These are phyloP conservation scores for Drosophila meridiana DNA, from an alignment of 2,888 invertebrate species.

Conservation along the genomic window DNA sequence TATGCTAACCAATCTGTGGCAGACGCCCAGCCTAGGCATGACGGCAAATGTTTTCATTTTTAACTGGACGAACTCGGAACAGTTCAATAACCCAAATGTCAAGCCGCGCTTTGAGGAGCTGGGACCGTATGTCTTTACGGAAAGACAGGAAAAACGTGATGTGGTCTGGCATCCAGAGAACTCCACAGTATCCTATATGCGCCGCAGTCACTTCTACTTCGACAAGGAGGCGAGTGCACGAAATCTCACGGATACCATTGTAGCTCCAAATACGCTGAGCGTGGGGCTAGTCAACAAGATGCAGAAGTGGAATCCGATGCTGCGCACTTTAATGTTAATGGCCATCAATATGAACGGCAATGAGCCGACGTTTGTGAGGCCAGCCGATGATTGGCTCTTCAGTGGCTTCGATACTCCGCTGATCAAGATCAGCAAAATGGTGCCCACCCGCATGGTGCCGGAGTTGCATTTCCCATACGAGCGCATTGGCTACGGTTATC, in stretches of 20 bases:
- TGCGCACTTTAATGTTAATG: slow-evolving; percentile 85
- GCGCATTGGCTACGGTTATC: slow-evolving; percentile 94
- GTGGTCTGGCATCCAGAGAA: slow-evolving; percentile 90
- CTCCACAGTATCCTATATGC: slow-evolving; percentile 90
- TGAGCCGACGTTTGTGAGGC: slow-evolving; percentile 87
- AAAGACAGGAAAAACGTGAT: slow-evolving; percentile 89
- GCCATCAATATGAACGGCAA: slow-evolving; percentile 87
- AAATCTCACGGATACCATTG: slow-evolving; percentile 58
- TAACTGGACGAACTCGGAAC: slow-evolving; percentile 92
- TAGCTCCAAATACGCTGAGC: slow-evolving; percentile 66
- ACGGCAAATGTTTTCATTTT: slow-evolving; percentile 89
- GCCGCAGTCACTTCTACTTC: slow-evolving; percentile 89
- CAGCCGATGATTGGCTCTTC: slow-evolving; percentile 90
- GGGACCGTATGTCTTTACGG: slow-evolving; percentile 89
- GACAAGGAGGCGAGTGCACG: slow-evolving; percentile 59
- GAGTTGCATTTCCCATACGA: slow-evolving; percentile 88
- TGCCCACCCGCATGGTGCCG: slow-evolving; percentile 86
- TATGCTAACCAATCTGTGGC: slow-evolving; percentile 86
- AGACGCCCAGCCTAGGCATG: slow-evolving; percentile 87
- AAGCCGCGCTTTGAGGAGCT: slow-evolving; percentile 87
- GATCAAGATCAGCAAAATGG: slow-evolving; percentile 85
- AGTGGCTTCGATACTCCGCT: slow-evolving; percentile 92
- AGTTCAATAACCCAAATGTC: slow-evolving; percentile 85
- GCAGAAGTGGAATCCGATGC: slow-evolving; percentile 61
- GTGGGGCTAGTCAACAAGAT: slow-evolving; percentile 66